These are phyloP conservation scores for Albula goreensis DNA, from an alignment of 2,113 vertebrate species.

Conservation along the genomic window DNA sequence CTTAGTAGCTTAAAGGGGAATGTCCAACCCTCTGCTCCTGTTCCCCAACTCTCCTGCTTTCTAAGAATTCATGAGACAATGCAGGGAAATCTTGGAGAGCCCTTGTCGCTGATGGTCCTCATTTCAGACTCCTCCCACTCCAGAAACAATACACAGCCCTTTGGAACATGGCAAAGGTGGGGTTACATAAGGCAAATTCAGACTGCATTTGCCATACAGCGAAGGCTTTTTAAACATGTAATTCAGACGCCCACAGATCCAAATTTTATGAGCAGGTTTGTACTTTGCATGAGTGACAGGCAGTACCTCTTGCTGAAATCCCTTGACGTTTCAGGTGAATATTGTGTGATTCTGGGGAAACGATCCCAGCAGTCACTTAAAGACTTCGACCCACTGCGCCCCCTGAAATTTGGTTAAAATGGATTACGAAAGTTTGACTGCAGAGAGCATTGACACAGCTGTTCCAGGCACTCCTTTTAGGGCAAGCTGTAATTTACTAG, in stretches of 20 bases:
- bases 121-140: too few species aligned
- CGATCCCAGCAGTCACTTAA: slow-evolving; percentile 68
- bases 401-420: slow-evolving; percentile 67
- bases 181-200: too few species aligned
- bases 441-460: slow-evolving; percentile 63
- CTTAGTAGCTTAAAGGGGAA: too few species aligned
- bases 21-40: too few species aligned
- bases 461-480: slow-evolving; percentile 54
- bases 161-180: too few species aligned
- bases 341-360: slow-evolving; percentile 55
- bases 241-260: not conserved
- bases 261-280: not conserved
- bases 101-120: too few species aligned
- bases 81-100: too few species aligned
- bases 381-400: slow-evolving; percentile 72
- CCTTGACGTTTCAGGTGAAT: not conserved
- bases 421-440: slow-evolving; percentile 70
- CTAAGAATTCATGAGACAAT: too few species aligned
- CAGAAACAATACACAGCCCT: too few species aligned
- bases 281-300: not conserved
- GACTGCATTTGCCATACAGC: too few species aligned
- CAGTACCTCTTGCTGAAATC: not conserved
- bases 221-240: too few species aligned
- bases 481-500: slow-evolving; percentile 60
- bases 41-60: too few species aligned